phyloP scores from a whole-genome alignment of 2,797 vertebrate genomes.

The Lutjanus campechanus region DNA sequence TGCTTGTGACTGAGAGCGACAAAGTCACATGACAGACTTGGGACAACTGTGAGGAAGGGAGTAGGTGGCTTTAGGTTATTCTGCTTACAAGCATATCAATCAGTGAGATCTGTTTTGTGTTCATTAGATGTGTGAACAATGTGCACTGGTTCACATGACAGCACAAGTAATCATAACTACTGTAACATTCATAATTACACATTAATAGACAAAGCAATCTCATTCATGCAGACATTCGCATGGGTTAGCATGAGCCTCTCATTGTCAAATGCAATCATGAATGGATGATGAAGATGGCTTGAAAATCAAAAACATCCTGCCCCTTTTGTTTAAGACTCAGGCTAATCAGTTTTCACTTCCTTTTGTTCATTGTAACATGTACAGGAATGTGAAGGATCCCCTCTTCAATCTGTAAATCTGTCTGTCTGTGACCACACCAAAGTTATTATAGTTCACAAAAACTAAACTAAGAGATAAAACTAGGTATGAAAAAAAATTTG shows the following conservation, averaged over 20 bases:
- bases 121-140: constrained; percentile 35
- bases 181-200: constrained; percentile 31
- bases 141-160: constrained; percentile 54
- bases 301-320: constrained; percentile 36
- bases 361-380: constrained; percentile 25
- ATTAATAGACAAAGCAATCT: constrained; percentile 36
- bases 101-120: constrained; percentile 43
- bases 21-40: constrained; percentile 59
- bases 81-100: constrained; percentile 39
- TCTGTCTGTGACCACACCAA: no score
- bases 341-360: constrained; percentile 3
- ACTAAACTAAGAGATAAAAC: no score
- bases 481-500: no score
- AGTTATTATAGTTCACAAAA: no score
- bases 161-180: constrained; percentile 33
- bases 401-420: background rate
- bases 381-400: constrained; percentile 12
- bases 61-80: constrained; percentile 38
- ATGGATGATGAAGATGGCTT: constrained; percentile 36
- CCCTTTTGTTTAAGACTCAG: constrained; percentile 1
- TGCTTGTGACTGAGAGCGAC: constrained; percentile 41
- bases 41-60: constrained; percentile 35
- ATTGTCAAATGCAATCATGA: constrained; percentile 32
- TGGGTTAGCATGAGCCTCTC: constrained; percentile 6
- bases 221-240: constrained; percentile 27